Evolutionary conservation across 2,113 vertebrate genomes (phyloP).

Genomic region (Microcebus jonahi): DNA sequence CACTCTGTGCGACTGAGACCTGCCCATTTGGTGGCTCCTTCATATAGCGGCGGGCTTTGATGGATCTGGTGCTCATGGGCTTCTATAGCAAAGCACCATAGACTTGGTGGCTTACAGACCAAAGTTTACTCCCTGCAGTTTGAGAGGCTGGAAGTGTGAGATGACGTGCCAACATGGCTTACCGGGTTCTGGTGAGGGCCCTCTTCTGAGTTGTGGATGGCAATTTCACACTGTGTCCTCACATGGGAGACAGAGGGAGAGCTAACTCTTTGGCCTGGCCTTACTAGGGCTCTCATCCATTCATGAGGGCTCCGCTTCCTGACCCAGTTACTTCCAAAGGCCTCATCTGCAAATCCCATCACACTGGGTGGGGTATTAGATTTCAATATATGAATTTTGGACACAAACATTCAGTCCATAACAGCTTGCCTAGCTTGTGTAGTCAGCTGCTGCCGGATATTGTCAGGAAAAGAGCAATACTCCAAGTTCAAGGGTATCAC

Average conservation of each 20-base stretch:
- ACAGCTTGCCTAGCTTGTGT: neutral
- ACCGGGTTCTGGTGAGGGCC: neutral
- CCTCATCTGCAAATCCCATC: neutral
- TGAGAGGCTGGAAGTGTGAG: neutral
- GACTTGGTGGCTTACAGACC: too few relatives aligned
- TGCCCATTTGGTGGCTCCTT: neutral
- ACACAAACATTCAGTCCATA: neutral
- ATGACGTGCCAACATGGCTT: accelerated
- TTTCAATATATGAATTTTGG: neutral
- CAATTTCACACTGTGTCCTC: too few relatives aligned
- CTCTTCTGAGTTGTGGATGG: neutral
- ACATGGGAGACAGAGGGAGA: too few relatives aligned
- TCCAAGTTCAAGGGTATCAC: accelerated
- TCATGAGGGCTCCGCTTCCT: neutral
- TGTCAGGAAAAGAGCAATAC: neutral
- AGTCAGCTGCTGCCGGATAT: neutral
- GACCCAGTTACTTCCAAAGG: neutral
- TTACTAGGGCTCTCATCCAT: neutral
- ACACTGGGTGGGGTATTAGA: too few relatives aligned
- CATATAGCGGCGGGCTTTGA: accelerated
- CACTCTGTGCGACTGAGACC: neutral
- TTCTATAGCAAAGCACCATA: neutral
- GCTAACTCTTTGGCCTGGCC: neutral
- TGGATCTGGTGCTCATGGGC: neutral
- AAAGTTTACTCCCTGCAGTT: neutral